phyloP scores from a whole-genome alignment of 2,888 invertebrate species.

The Gymnosoma rotundatum region DNA sequence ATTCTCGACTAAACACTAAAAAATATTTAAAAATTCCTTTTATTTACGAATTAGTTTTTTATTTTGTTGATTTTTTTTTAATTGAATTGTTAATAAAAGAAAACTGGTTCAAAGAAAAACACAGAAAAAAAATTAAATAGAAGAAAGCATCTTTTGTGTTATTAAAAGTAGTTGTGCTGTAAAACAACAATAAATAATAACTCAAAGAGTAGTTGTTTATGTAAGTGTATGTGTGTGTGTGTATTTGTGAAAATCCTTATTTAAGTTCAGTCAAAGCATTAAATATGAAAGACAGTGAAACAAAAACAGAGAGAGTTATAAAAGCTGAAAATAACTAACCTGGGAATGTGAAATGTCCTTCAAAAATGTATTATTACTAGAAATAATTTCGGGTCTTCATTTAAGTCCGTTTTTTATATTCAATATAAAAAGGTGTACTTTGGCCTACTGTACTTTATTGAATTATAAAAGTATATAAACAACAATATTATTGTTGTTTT shows the following conservation, averaged over 20 bases:
- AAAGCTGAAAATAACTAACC: no score
- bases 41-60: slow-evolving; percentile 48
- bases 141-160: slow-evolving; percentile 50
- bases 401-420: no score
- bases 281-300: slow-evolving; percentile 22
- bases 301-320: neutral
- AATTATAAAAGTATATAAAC: neutral
- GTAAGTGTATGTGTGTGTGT: neutral
- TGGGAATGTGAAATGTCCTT: no score
- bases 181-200: slow-evolving; percentile 44
- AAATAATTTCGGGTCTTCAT: no score
- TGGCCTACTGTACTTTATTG: neutral
- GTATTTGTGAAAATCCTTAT: neutral
- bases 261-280: neutral
- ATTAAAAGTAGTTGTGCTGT: slow-evolving; percentile 51
- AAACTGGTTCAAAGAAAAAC: neutral
- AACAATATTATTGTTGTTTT: neutral
- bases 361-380: no score
- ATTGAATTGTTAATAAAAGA: slow-evolving; percentile 31
- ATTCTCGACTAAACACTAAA: slow-evolving; percentile 10
- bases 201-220: slow-evolving; percentile 4
- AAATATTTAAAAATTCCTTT: slow-evolving; percentile 51
- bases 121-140: neutral
- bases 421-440: neutral
- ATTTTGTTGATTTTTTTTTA: slow-evolving; percentile 6